Conservation (phyloP, 2,888 invertebrate genomes). For the Calephelis perditalis region DNA sequence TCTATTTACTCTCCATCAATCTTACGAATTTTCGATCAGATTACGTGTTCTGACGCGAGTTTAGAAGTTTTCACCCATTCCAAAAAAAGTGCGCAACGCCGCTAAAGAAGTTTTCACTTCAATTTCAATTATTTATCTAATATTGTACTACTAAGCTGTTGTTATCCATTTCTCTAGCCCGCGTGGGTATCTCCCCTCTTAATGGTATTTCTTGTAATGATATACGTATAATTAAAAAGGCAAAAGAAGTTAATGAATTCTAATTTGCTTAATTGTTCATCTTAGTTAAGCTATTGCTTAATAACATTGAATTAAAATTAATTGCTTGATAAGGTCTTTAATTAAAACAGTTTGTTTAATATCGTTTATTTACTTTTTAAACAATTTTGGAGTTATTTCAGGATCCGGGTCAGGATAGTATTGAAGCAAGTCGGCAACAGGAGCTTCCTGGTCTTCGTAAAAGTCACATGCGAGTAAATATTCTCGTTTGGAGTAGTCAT, state of each 20-base stretch:
- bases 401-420: conserved; percentile 70
- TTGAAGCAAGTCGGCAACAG: conserved; percentile 65
- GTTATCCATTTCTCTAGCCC: too few species aligned
- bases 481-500: conserved; percentile 69
- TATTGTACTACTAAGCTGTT: too few species aligned
- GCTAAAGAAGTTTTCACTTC: too few species aligned
- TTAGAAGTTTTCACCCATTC: too few species aligned
- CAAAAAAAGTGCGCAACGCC: too few species aligned
- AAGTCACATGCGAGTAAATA: conserved; percentile 68
- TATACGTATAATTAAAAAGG: not conserved
- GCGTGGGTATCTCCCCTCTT: too few species aligned
- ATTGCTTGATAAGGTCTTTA: not conserved
- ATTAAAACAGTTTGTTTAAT: not conserved
- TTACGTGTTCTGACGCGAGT: too few species aligned
- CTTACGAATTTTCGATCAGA: too few species aligned
- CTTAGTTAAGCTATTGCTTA: not conserved
- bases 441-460: conserved; percentile 70
- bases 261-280: not conserved
- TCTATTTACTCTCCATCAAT: too few species aligned
- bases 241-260: not conserved
- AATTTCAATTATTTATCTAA: too few species aligned
- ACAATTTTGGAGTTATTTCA: conserved; percentile 58
- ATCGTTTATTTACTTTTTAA: conserved; percentile 26
- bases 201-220: too few species aligned
- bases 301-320: not conserved